A percentile compares a stretch with the other conserved stretches of the same genome.
Conservation (phyloP, 1,140 invertebrate genomes). For the Brachionus paranguensis region DNA sequence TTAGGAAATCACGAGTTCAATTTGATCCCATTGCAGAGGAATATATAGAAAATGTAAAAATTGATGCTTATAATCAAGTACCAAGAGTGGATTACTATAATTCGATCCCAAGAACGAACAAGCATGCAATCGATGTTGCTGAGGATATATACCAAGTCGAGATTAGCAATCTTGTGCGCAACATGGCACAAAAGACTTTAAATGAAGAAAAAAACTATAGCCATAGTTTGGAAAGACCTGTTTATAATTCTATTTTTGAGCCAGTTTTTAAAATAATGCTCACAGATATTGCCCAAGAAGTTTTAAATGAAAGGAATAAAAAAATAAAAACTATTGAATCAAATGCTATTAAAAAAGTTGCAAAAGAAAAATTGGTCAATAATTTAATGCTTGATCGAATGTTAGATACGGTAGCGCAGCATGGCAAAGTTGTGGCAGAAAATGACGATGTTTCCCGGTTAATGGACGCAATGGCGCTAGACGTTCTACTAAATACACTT, state of each 20-base stretch:
- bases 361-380: slow-evolving; percentile 36
- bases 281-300: neutral
- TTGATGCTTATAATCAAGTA: neutral
- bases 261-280: neutral
- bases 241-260: slow-evolving; percentile 1
- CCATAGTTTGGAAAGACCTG: neutral
- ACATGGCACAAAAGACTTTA: neutral
- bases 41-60: neutral
- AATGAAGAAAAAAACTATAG: slow-evolving; percentile 21
- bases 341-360: slow-evolving; percentile 35
- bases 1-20: neutral
- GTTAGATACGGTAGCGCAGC: slow-evolving; percentile 27
- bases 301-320: neutral
- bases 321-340: slow-evolving; percentile 17
- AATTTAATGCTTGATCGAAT: slow-evolving; percentile 21
- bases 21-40: slow-evolving; percentile 31
- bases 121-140: neutral
- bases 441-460: slow-evolving; percentile 21
- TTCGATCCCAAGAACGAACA: neutral
- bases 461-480: slow-evolving; percentile 11
- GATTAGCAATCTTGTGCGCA: neutral
- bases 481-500: neutral
- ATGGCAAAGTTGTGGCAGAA: slow-evolving; percentile 25
- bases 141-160: slow-evolving; percentile 15
- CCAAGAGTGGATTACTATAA: neutral